A percentile compares a stretch with the other conserved stretches of the same genome.
These are phyloP conservation scores for Gonatopus flavifemur DNA, from an alignment of 1,140 invertebrate genomes.

Conservation along the genomic window DNA sequence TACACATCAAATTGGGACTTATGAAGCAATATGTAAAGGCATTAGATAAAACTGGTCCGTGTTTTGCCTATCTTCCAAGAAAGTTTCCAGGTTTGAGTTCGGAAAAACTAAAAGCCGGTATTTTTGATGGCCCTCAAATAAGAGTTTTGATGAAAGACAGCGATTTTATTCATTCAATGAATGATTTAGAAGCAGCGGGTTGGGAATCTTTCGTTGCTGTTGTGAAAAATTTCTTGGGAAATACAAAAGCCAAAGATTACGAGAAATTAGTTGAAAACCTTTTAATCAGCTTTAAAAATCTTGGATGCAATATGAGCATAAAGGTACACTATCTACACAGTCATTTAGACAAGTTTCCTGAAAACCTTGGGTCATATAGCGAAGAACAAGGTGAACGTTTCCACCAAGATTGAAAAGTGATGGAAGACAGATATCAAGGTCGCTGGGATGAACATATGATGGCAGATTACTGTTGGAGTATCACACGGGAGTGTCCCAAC, in stretches of 20 bases:
- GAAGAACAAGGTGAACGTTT: slow-evolving; percentile 35
- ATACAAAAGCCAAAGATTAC: too few species aligned
- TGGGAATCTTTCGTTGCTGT: too few species aligned
- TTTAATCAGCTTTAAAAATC: too few species aligned
- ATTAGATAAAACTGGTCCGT: slow-evolving; percentile 31
- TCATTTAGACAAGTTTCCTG: too few species aligned
- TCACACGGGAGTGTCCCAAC: too few species aligned
- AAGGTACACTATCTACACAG: too few species aligned
- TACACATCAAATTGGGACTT: slow-evolving; percentile 47
- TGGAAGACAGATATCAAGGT: slow-evolving; percentile 33
- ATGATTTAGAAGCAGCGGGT: too few species aligned
- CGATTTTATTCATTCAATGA: too few species aligned
- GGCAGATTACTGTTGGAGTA: too few species aligned
- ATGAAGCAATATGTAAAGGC: slow-evolving; percentile 52
- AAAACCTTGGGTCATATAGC: slow-evolving; percentile 23
- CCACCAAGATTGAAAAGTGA: slow-evolving; percentile 36
- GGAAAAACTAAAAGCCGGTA: slow-evolving; percentile 30
- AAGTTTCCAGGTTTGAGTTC: slow-evolving; percentile 25
- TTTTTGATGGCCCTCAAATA: slow-evolving; percentile 37
- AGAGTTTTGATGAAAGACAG: background rate
- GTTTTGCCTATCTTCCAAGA: slow-evolving; percentile 36
- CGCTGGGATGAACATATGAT: slow-evolving; percentile 27
- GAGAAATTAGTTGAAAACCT: too few species aligned
- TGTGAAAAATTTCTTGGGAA: too few species aligned
- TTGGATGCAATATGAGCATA: too few species aligned